Conservation (phyloP, 2,888 invertebrate species). For the Volucella zonaria region DNA sequence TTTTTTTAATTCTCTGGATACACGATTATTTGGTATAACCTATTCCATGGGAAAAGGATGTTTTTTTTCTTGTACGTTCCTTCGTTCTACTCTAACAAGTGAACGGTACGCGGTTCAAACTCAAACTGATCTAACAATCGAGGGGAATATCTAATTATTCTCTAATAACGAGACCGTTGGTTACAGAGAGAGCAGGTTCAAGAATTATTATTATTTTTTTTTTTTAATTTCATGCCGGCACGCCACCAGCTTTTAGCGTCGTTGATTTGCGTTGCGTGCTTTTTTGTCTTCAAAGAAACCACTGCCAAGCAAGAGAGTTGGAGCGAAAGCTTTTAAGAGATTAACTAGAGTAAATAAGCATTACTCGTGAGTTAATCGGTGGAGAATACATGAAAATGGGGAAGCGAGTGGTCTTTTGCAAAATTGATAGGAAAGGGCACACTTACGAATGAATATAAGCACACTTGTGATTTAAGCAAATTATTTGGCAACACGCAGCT, state of each 20-base stretch:
- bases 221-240: not conserved
- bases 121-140: constrained; percentile 76
- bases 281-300: not conserved
- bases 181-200: not conserved
- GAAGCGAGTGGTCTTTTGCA: too few relatives aligned
- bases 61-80: constrained; percentile 12
- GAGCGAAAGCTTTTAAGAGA: not conserved
- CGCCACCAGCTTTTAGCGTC: too few relatives aligned
- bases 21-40: constrained; percentile 15
- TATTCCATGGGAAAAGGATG: constrained; percentile 60
- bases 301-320: not conserved
- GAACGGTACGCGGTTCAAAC: constrained; percentile 75
- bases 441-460: too few relatives aligned
- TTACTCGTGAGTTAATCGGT: too few relatives aligned
- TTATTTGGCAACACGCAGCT: constrained; percentile 13
- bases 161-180: constrained; percentile 48
- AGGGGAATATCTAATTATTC: constrained; percentile 65
- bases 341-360: too few relatives aligned
- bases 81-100: constrained; percentile 10
- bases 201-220: not conserved
- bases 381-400: too few relatives aligned
- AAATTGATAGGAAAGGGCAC: not conserved
- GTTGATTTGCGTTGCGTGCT: not conserved
- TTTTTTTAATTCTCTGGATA: not conserved
- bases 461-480: not conserved